These are phyloP conservation scores for Leucania comma DNA, from an alignment of 2,888 invertebrate species.

Conservation along the genomic window DNA sequence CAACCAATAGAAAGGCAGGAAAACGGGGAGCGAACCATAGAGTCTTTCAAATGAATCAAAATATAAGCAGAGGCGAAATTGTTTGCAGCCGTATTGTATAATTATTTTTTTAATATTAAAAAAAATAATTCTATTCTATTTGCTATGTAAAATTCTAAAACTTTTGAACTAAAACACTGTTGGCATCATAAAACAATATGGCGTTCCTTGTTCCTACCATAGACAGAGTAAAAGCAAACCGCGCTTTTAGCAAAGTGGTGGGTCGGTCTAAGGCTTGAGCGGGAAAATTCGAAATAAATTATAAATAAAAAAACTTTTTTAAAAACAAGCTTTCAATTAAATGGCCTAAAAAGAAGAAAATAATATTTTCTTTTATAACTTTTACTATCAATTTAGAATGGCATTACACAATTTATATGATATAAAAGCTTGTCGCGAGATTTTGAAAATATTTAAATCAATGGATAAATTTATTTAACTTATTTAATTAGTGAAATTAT, in stretches of 20 bases:
- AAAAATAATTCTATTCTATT: no score
- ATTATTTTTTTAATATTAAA: slow-evolving; percentile 1
- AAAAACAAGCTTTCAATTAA: no score
- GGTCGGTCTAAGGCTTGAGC: slow-evolving; percentile 1
- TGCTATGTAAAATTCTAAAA: not conserved
- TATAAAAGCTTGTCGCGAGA: no score
- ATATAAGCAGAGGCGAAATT: slow-evolving; percentile 16
- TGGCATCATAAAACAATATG: not conserved
- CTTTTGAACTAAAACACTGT: not conserved
- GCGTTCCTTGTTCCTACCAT: slow-evolving; percentile 15
- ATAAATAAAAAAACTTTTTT: no score
- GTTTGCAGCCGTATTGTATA: not conserved
- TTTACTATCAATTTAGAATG: no score
- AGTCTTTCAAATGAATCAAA: slow-evolving; percentile 40
- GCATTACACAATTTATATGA: no score
- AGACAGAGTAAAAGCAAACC: slow-evolving; percentile 27
- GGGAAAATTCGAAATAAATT: slow-evolving; percentile 24
- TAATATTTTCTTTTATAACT: no score
- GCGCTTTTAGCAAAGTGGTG: not conserved
- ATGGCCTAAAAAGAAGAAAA: no score
- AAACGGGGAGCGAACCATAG: slow-evolving; percentile 63
- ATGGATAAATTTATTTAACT: no score
- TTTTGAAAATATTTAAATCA: no score
- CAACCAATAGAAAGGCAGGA: slow-evolving; percentile 57
- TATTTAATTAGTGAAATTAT: no score